phyloP scores from a whole-genome alignment of 2,113 vertebrate species.

The Nibea albiflora region DNA sequence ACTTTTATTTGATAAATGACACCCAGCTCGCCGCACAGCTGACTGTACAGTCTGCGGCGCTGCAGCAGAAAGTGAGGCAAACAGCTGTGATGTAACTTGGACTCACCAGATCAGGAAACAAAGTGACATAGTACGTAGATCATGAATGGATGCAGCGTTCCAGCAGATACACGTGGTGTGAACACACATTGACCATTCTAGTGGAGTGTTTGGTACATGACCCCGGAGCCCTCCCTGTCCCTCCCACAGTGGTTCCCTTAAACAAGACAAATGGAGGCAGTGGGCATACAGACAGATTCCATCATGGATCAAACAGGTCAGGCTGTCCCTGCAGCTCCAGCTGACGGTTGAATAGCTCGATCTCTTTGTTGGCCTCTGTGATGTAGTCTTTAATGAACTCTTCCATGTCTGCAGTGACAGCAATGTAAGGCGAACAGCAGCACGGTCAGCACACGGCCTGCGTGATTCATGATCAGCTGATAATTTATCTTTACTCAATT shows the following conservation, averaged over 20 bases:
- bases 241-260: constrained; percentile 25
- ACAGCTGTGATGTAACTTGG: constrained; percentile 17
- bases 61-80: background rate
- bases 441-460: background rate
- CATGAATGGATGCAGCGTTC: constrained; percentile 16
- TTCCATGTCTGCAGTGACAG: constrained; percentile 89
- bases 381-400: constrained; percentile 93
- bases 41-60: background rate
- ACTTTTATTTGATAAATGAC: constrained; percentile 25
- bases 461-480: background rate
- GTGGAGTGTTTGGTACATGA: constrained; percentile 20
- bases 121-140: constrained; percentile 16
- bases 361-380: constrained; percentile 91
- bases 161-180: constrained; percentile 33
- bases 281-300: constrained; percentile 33
- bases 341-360: constrained; percentile 92
- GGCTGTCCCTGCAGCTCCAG: constrained; percentile 90
- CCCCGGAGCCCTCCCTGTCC: constrained; percentile 27
- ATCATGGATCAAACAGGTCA: constrained; percentile 90
- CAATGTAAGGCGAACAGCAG: constrained; percentile 81
- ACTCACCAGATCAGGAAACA: constrained; percentile 23
- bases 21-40: constrained; percentile 3
- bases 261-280: constrained; percentile 49
- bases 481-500: no score
- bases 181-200: constrained; percentile 40